Evolutionary conservation across 1,140 invertebrate genomes (phyloP), one percentile per base, ranked within the genome.

Genomic region (Mercenaria mercenaria): DNA sequence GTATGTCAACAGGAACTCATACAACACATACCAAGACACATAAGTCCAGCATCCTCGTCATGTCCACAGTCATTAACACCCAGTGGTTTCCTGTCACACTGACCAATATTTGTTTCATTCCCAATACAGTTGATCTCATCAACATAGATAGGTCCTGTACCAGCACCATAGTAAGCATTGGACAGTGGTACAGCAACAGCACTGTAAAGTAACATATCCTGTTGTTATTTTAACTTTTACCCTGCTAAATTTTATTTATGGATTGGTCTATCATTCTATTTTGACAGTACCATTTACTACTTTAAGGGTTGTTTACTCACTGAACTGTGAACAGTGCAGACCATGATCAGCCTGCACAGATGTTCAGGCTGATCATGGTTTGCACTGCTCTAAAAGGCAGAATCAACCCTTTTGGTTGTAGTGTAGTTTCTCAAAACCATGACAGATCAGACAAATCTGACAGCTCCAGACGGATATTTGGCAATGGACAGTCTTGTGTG

Each of bases 51-150:
- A 90, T 97, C 97, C 95, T 98, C 97, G 91, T 97, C 96, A 20
- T 97, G 96, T 26, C 95, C 96, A 92, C 98, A 98, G 93, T 98
- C 97, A 93, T 97, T 97, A 0, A 83, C 95, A 37, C 95, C 95
- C 90, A 97, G 98, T 91, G 97, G 97, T 93, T 97, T 97, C 0
- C 97, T 96, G 61, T 97, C 95, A 94, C 98, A 98, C 85, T 98
- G 96, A 59, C 97, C 96, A 0, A 98, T 91, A 0, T 97, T 97
- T 0, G 96, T 97, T 94, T 98, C 98, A 91, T 97, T 97, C 3
- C 98, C 98, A 0, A 94, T 93, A 92, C 98, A 98, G 34, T 96
- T 95, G 0, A 98, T 34, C 10, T 90, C 87, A 39, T 90, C 90
- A 74, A 93, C 97, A 93, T 97, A 96, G 61, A 97, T 96, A 13